Percentiles rank a stretch among this genome's conserved stretches.
phyloP scores from a whole-genome alignment of 2,888 invertebrate species.

The Ichneumoninae sp. region DNA sequence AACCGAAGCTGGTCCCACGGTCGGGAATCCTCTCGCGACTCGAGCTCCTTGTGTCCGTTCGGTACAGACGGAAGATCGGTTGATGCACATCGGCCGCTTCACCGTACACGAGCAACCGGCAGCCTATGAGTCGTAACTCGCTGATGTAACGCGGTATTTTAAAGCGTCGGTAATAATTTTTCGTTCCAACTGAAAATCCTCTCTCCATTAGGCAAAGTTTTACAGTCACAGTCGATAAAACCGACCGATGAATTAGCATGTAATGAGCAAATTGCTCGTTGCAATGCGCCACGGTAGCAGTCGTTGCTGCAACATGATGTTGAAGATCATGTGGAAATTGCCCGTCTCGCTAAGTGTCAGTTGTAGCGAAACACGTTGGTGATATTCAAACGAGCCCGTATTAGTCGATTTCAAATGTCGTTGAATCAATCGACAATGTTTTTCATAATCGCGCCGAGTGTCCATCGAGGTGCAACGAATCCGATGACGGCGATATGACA shows the following conservation, averaged over 20 bases:
- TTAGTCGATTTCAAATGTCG: background rate
- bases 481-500: slow-evolving; percentile 34
- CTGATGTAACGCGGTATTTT: slow-evolving; percentile 43
- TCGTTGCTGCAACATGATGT: background rate
- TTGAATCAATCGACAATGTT: slow-evolving; percentile 17
- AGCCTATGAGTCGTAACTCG: slow-evolving; percentile 47
- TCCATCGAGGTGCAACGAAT: background rate
- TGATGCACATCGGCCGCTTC: background rate
- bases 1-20: slow-evolving; percentile 68
- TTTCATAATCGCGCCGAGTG: slow-evolving; percentile 18
- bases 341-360: slow-evolving; percentile 14
- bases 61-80: background rate
- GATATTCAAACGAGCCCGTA: slow-evolving; percentile 10
- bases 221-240: slow-evolving; percentile 51
- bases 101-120: slow-evolving; percentile 5
- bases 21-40: slow-evolving; percentile 50
- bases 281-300: slow-evolving; percentile 2
- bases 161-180: slow-evolving; percentile 55
- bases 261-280: slow-evolving; percentile 62
- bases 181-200: slow-evolving; percentile 20
- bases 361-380: background rate
- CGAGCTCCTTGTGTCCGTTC: slow-evolving; percentile 39
- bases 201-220: slow-evolving; percentile 56
- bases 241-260: slow-evolving; percentile 59
- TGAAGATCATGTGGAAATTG: slow-evolving; percentile 26